Evolutionary conservation across 1,140 invertebrate species (phyloP).

Genomic region (Megalopta genalis): DNA sequence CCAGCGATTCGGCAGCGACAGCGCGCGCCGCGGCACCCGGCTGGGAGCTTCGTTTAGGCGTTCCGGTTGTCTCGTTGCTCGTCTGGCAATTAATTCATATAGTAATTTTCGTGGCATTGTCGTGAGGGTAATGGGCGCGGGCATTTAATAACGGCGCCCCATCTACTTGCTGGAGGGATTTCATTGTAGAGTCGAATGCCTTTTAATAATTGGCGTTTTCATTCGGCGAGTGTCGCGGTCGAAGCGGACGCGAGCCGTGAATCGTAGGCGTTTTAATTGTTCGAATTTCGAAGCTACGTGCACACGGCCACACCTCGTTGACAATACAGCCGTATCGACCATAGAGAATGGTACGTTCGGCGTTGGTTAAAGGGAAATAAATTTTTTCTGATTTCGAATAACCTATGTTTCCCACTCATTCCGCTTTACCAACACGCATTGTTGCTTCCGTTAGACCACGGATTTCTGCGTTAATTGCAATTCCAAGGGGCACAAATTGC

Average conservation of each 20-base stretch:
- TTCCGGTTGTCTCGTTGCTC: conserved; percentile 4
- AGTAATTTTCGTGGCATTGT: conserved; percentile 57
- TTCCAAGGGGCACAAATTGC: no score
- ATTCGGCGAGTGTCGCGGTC: background rate
- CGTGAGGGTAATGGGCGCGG: conserved; percentile 42
- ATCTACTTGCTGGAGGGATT: conserved; percentile 2
- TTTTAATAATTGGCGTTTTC: conserved; percentile 20
- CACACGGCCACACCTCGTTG: background rate
- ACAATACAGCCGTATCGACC: no score
- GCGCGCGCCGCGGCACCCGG: no score
- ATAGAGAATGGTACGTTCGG: background rate
- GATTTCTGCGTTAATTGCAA: no score
- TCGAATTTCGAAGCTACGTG: background rate
- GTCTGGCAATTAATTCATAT: conserved; percentile 55
- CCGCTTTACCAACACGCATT: no score
- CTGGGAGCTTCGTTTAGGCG: background rate
- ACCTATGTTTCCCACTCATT: no score
- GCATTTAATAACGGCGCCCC: conserved; percentile 54
- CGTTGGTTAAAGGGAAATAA: background rate
- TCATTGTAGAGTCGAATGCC: conserved; percentile 24
- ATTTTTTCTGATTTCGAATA: no score
- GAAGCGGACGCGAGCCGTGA: background rate
- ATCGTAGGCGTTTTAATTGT: background rate
- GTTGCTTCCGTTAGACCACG: no score
- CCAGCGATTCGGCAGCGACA: background rate